A percentile compares a stretch with the other conserved stretches of the same genome.
Evolutionary conservation across 1,140 invertebrate species (phyloP).

Genomic region (Lepidotrigona ventralis): DNA sequence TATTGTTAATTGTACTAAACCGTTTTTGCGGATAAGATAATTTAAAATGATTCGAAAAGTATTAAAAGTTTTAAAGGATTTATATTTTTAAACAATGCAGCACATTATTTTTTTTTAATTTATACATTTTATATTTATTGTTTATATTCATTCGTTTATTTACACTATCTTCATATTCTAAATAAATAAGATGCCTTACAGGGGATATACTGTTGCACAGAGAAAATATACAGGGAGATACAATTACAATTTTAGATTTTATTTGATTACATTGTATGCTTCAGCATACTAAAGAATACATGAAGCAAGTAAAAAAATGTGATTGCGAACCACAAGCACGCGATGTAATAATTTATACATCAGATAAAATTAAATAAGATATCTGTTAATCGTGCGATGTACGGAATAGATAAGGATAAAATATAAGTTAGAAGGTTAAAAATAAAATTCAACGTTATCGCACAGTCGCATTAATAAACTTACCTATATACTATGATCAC

Average conservation of each 20-base stretch:
- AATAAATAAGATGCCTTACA: constrained; percentile 39
- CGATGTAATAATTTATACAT: constrained; percentile 54
- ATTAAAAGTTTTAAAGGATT: neutral
- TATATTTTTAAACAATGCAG: neutral
- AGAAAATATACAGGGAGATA: constrained; percentile 37
- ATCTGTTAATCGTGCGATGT: constrained; percentile 38
- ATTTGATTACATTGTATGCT: constrained; percentile 66
- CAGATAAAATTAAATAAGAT: constrained; percentile 47
- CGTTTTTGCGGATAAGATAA: neutral
- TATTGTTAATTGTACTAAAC: neutral
- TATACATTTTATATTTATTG: constrained; percentile 14
- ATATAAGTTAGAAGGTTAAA: constrained; percentile 58
- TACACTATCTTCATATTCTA: constrained; percentile 16
- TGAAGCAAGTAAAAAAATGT: constrained; percentile 74
- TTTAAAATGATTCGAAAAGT: neutral
- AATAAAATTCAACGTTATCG: constrained; percentile 57
- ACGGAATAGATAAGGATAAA: constrained; percentile 45
- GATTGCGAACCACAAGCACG: constrained; percentile 60
- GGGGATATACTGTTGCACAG: constrained; percentile 2
- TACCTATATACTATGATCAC: constrained; percentile 78
- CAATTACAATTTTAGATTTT: constrained; percentile 67
- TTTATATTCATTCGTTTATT: constrained; percentile 6
- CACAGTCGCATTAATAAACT: constrained; percentile 70
- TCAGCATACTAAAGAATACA: constrained; percentile 68
- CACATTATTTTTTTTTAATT: neutral